Evolutionary conservation across 2,888 invertebrate species (phyloP), one percentile per base, ranked within the genome.

Genomic region (Zonitis immaculata): DNA sequence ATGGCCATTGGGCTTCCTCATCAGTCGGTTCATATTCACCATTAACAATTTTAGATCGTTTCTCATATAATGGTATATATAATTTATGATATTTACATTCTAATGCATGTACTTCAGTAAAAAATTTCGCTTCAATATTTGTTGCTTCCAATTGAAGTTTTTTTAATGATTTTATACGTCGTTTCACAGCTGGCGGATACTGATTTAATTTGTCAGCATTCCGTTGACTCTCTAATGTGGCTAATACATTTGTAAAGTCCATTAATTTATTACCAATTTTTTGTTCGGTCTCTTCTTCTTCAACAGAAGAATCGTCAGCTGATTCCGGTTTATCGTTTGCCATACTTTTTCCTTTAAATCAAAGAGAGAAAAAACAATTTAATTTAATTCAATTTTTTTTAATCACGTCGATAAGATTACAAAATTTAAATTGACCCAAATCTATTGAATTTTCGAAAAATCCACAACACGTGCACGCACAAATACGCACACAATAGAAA

Each of bases 41-140:
- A 61, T 81, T 80, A 26, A 86, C 79, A 44, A 87, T 84, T 63
- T 78, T 77, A 54, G 80, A 78, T 49, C 86, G 80, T 78, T 91
- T 89, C 64, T 90, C 88, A 76, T 89, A 90, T 42, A 89, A 75
- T 2, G 88, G 87, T 52, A 83, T 81, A 76, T 91, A 94, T 62
- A 87, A 77, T 63, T 85, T 82, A 69, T 91, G 88, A 74, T 93
- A 96, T 76, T 91, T 89, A 78, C 89, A 89, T 78, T 99, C 98
- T 47, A 99, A 80, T 18, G 86, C 85, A 72, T 97, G 96, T 35
- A 99, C 91, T 70, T 95, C 94, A 68, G 88, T 86, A 76, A 95
- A 97, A 78, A 98, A 95, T 71, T 93, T 86, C 0, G 92, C 88
- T 76, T 97, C 96, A 51, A 95, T 82, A 68, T 91, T 85, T 6